Conservation (phyloP, 2,888 invertebrate genomes). For the Lysandra coridon region DNA sequence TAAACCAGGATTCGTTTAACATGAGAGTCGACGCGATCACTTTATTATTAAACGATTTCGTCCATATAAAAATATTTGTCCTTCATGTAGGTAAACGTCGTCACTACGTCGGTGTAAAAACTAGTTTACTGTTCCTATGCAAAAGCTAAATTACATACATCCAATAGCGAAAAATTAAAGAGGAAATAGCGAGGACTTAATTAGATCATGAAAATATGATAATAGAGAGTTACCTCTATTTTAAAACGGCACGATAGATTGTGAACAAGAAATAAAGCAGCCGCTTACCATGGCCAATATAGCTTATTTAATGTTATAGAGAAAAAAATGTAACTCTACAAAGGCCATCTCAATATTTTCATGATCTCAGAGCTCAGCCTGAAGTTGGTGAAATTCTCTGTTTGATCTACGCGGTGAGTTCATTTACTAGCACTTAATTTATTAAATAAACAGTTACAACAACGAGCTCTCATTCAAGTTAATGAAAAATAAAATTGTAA, state of each 20-base stretch:
- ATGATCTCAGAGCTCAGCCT: background rate
- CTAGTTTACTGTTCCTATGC: constrained; percentile 27
- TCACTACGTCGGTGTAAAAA: constrained; percentile 20
- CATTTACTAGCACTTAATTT: constrained; percentile 30
- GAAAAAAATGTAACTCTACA: background rate
- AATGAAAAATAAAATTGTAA: constrained; percentile 65
- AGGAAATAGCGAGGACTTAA: background rate
- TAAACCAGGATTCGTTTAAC: background rate
- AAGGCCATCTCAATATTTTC: background rate
- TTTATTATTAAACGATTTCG: constrained; percentile 27
- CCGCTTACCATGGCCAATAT: background rate
- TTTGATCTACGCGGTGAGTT: background rate
- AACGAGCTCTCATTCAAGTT: constrained; percentile 61
- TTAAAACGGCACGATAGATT: background rate
- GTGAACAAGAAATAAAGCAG: background rate
- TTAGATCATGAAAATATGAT: constrained; percentile 7
- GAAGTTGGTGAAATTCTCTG: background rate
- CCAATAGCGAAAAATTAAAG: constrained; percentile 23
- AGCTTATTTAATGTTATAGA: background rate
- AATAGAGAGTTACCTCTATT: background rate
- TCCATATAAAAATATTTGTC: constrained; percentile 30
- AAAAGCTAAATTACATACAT: constrained; percentile 28
- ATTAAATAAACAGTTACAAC: constrained; percentile 47
- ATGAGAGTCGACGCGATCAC: background rate
- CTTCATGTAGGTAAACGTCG: constrained; percentile 22